These are phyloP conservation scores for Linurgus olivaceus DNA, from an alignment of 2,797 vertebrate species.

Conservation along the genomic window DNA sequence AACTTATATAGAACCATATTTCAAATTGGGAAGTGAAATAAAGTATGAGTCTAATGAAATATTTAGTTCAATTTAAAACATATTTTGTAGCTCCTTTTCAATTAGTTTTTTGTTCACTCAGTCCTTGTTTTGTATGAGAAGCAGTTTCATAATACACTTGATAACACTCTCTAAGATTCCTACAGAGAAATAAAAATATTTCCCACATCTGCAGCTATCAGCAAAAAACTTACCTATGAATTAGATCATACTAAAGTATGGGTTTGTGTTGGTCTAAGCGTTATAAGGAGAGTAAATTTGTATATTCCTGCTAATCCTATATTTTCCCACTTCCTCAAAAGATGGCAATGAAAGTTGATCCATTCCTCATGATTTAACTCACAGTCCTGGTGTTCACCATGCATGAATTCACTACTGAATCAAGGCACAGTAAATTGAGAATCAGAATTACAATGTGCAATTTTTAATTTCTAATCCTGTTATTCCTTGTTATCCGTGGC, in stretches of 20 bases:
- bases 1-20: neutral
- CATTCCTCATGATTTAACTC: neutral
- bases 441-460: neutral
- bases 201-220: neutral
- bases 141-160: neutral
- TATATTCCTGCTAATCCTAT: neutral
- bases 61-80: neutral
- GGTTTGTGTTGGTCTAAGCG: neutral
- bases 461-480: slow-evolving; percentile 32
- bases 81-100: neutral
- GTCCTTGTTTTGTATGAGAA: neutral
- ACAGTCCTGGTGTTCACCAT: neutral
- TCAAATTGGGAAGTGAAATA: neutral
- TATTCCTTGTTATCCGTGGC: neutral
- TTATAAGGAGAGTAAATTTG: neutral
- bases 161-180: neutral
- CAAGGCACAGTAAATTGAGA: neutral
- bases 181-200: neutral
- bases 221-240: neutral
- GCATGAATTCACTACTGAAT: neutral
- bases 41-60: neutral
- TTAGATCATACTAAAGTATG: neutral
- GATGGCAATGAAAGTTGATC: neutral
- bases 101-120: neutral
- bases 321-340: neutral